Base-by-base conservation (phyloP, 2,113 vertebrate genomes). In the Equus quagga region DNA sequence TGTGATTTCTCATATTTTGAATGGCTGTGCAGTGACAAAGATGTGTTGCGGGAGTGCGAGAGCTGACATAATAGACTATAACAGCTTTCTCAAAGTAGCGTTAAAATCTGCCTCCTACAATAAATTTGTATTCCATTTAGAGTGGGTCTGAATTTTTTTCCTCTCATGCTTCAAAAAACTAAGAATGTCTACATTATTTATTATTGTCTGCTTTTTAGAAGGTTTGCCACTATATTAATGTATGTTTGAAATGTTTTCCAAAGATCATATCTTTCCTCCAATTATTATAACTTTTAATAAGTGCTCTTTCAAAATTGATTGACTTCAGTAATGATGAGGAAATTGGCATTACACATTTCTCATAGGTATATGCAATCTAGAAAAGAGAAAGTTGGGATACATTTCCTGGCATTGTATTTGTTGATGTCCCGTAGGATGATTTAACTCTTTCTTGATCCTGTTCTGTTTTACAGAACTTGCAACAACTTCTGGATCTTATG, bases 261-360 rank as follows among this genome's bases (percentile, higher is more conserved):
- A 91, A 72, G 65, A 92, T 5, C 2, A 5, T 64, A 31, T 70
- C 54, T 96, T 81, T 28, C 11, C 94, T 93, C 19, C 15, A 72
- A 36, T 49, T 95, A 94, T 96, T 58, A 1, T 82, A 69, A 73
- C 62, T 87, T 89, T 87, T 73, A 89, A n/a, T 86, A n/a, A 73
- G 54, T 89, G 33, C 6, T 82, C 8, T 82, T 76, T 81, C 31
- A 82, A 94, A 97, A 56, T 51, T 13, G 58, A 65, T 70, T 58
- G 62, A 69, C 28, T 76, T 87, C 14, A 60, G 73, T 17, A 41
- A 64, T 17, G 2, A 58, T 56, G 31, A 92, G 11, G 31, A 36
- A 33, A 19, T 28, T 81, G 51, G 49, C 9, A 44, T 41, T 56
- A 36, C 1, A 4, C 18, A 33, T 28, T 70, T 82, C 18, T 51